These are phyloP conservation scores for Aphidius gifuensis DNA, from an alignment of 1,140 invertebrate species.

Conservation along the genomic window DNA sequence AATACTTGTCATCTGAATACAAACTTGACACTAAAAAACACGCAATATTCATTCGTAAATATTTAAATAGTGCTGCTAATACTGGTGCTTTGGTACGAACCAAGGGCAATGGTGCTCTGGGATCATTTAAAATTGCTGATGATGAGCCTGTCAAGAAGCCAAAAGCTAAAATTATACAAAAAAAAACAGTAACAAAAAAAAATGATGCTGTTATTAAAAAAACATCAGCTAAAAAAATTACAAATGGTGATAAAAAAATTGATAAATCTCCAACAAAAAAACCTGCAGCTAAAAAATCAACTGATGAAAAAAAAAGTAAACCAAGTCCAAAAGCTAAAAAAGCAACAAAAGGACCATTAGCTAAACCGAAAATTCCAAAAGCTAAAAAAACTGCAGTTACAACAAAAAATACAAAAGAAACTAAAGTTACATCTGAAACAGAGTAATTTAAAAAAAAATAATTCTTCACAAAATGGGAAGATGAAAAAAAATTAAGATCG, in stretches of 20 bases:
- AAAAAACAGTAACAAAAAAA: background rate
- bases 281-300: background rate
- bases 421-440: background rate
- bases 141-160: background rate
- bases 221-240: background rate
- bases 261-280: constrained; percentile 1
- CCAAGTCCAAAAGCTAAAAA: constrained; percentile 11
- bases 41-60: constrained; percentile 61
- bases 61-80: constrained; percentile 58
- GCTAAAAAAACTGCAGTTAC: constrained; percentile 2
- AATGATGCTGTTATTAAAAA: background rate
- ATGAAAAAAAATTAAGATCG: background rate
- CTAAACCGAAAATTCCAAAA: constrained; percentile 7
- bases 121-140: background rate
- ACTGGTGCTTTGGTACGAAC: constrained; percentile 59
- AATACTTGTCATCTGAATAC: constrained; percentile 60
- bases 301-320: background rate
- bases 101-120: constrained; percentile 35
- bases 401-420: background rate
- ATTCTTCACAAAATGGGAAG: too few species aligned
- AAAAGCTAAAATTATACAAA: background rate
- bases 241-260: background rate
- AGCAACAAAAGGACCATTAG: constrained; percentile 1
- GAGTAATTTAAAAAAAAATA: background rate
- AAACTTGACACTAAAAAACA: constrained; percentile 59